A percentile compares a stretch with the other conserved stretches of the same genome.
Evolutionary conservation across 2,113 vertebrate species (phyloP).

Genomic region (Planiliza haematocheilus): DNA sequence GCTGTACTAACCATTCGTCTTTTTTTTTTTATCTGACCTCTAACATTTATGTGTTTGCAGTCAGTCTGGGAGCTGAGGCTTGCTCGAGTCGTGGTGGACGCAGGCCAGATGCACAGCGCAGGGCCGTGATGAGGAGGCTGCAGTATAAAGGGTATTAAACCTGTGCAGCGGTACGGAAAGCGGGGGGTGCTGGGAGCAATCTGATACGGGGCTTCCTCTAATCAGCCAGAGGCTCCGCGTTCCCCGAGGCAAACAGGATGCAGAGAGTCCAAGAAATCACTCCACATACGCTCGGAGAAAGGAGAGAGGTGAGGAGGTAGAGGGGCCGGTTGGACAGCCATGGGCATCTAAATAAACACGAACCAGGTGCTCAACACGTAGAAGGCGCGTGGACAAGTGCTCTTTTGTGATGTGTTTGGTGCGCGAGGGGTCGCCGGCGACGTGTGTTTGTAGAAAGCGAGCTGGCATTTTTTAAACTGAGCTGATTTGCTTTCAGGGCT

Average conservation of each 20-base stretch:
- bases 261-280: conserved; percentile 46
- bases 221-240: conserved; percentile 79
- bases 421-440: conserved; percentile 37
- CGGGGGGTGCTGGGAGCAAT: conserved; percentile 47
- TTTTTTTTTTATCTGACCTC: neutral
- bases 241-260: conserved; percentile 72
- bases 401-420: conserved; percentile 53
- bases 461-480: neutral
- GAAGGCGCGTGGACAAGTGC: conserved; percentile 63
- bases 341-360: conserved; percentile 75
- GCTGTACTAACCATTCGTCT: neutral
- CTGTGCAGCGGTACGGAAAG: conserved; percentile 21
- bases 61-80: neutral
- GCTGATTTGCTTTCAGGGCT: neutral
- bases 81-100: neutral
- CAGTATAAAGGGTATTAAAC: conserved; percentile 57
- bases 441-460: neutral
- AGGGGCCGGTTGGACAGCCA: conserved; percentile 46
- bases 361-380: conserved; percentile 73
- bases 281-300: conserved; percentile 19
- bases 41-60: neutral
- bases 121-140: conserved; percentile 28
- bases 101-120: conserved; percentile 31
- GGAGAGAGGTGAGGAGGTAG: neutral
- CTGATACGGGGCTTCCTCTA: conserved; percentile 72